These are phyloP conservation scores for Papilio polyxenes DNA, from an alignment of 1,140 invertebrate species.

Conservation along the genomic window DNA sequence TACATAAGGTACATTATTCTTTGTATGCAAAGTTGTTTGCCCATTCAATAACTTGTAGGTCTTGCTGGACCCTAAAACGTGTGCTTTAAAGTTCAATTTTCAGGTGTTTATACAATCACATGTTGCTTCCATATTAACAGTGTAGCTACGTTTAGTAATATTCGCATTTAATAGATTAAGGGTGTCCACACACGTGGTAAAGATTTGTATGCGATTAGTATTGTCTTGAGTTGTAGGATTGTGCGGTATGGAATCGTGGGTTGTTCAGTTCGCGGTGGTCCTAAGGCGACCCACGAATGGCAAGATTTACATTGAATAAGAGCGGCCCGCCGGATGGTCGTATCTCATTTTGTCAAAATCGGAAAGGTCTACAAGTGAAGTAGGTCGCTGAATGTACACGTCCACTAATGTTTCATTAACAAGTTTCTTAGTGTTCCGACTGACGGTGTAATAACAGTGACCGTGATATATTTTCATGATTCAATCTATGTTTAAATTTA, in stretches of 20 bases:
- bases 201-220: slow-evolving; percentile 27
- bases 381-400: slow-evolving; percentile 16
- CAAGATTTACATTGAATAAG: slow-evolving; percentile 50
- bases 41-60: not conserved
- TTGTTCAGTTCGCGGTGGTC: slow-evolving; percentile 31
- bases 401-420: slow-evolving; percentile 21
- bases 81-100: slow-evolving; percentile 32
- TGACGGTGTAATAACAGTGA: not conserved
- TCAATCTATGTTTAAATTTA: not conserved
- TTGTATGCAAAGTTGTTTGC: not conserved
- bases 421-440: not conserved
- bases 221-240: not conserved
- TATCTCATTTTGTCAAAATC: slow-evolving; percentile 53
- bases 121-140: slow-evolving; percentile 50
- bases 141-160: slow-evolving; percentile 52
- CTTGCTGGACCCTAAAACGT: not conserved
- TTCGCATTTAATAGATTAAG: slow-evolving; percentile 54
- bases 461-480: slow-evolving; percentile 4
- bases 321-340: slow-evolving; percentile 45
- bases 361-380: slow-evolving; percentile 34
- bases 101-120: slow-evolving; percentile 44
- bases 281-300: slow-evolving; percentile 38
- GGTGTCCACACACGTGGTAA: slow-evolving; percentile 37
- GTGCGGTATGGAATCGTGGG: not conserved
- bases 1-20: slow-evolving; percentile 4